Evolutionary conservation across 1,140 invertebrate genomes (phyloP), one percentile per base, ranked within the genome.

Genomic region (Achroia grisella): DNA sequence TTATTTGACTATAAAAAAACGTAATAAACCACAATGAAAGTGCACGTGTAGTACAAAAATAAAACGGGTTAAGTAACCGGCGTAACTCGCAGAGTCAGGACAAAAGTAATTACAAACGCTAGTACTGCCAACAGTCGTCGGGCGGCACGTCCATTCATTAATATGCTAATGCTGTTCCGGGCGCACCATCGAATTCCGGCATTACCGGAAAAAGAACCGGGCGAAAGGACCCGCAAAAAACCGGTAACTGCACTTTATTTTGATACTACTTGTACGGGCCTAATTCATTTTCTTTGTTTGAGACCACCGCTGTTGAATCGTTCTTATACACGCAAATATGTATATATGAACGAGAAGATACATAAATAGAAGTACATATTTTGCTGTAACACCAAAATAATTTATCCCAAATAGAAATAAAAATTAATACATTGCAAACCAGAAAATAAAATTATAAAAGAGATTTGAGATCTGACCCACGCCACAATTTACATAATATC

Each of bases 101-200:
- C 42, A 40, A 44, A 37, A 51, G 41, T 51, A 45, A 41, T 52
- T 40, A 52, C 32, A 23, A 17, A 10, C 32, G 39, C 42, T 48
- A 42, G 39, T 48, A 14, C 27, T 27, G 5, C 13, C 23, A 35
- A 35, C 34, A 35, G 34, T 35, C 34, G 34, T 15, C 6, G 8
- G n/a, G 12, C 35, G 13, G 43, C 44, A 46, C 44, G 44, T 39
- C 29, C 11, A 35, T 36, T 52, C 43, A 45, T 52, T 44, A 52
- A 45, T 52, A 52, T 52, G 49, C 49, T 52, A 52, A 52, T 44
- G 32, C 15, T 11, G 40, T 48, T 34, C 32, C 44, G 23, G 17
- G 10, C 15, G 36, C 44, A 23, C 17, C 36, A 46, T 46, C 34
- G 39, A 39, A 32, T 49, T 37, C 44, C 40, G 29, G 39, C 12